phyloP scores from a whole-genome alignment of 53 echinoderm and acorn worm genomes.

The Crossaster papposus region DNA sequence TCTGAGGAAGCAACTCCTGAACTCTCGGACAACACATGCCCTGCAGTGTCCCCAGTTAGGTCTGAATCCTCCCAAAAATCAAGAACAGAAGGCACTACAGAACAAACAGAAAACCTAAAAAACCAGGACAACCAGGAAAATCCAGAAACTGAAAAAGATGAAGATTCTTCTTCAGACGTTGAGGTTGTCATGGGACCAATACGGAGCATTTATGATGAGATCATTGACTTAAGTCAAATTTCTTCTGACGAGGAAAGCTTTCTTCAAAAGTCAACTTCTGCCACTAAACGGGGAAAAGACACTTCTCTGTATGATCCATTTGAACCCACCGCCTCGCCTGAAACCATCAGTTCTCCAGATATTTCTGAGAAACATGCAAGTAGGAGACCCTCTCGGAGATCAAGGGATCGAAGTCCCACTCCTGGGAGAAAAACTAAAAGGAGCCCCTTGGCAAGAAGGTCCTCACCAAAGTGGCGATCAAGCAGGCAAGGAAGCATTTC shows the following conservation, averaged over 20 bases:
- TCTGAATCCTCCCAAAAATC: conserved; percentile 41
- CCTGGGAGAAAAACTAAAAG: conserved; percentile 24
- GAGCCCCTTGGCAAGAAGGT: conserved; percentile 19
- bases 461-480: conserved; percentile 34
- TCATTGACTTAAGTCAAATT: conserved; percentile 56
- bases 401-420: conserved; percentile 42
- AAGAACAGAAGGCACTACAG: conserved; percentile 30
- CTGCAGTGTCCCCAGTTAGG: not conserved
- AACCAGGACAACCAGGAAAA: conserved; percentile 28
- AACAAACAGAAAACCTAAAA: conserved; percentile 62
- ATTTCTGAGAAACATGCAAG: not conserved
- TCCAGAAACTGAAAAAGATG: conserved; percentile 46
- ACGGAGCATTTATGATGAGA: conserved; percentile 9
- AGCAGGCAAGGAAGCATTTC: conserved; percentile 49
- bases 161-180: conserved; percentile 31
- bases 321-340: conserved; percentile 89
- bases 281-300: conserved; percentile 43
- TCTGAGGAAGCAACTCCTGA: conserved; percentile 2
- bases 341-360: conserved; percentile 59
- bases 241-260: conserved; percentile 47
- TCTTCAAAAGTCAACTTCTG: not conserved
- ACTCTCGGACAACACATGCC: not conserved
- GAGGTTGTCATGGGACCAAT: conserved; percentile 18
- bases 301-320: conserved; percentile 87
- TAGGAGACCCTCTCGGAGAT: not conserved